Base-by-base conservation (phyloP, 2,113 vertebrate species). In the Callopanchax toddi region DNA sequence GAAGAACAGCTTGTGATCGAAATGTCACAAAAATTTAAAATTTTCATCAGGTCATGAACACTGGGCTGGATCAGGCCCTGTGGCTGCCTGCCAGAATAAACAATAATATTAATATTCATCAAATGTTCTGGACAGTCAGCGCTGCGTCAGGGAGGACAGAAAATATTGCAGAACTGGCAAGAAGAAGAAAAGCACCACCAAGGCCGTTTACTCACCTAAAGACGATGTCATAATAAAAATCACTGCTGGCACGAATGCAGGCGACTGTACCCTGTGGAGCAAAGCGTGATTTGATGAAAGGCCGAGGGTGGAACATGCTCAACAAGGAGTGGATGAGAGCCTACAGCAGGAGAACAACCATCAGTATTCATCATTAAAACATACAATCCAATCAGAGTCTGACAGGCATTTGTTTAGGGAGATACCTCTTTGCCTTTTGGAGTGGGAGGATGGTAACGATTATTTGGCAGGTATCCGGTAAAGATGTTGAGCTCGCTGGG, bases 401-500 rank as follows among this genome's bases (percentile, higher is more conserved):
- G n/a, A n/a, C n/a, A n/a, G n/a, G n/a, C n/a, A 4, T 22, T 10
- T 50, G 53, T 55, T 66, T 29, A 0, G 10, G 15, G 9, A 4
- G 11, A 3, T 86, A 98, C 96, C 94, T 99, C 97, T 93, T 95
- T 98, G 76, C 96, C 96, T 57, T 92, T 94, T 11, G 96, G 95
- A 1, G 92, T 65, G 0, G 96, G 96, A 34, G 97, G 96, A 71
- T 98, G 96, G 86, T 97, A 97, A 17, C 96, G 94, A 74, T 97
- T 98, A 88, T 98, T 99, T 71, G 97, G 93, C 76, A 99, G 87
- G 61, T 99, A 99, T 2, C 96, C 96, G 0, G 96, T 97, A 86
- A 98, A 97, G 91, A 98, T 93, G 71, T 94, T 98, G 69, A 99
- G 79, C 63, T 99, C 97, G 0, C 95, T 96, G 8, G 96, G 95